Base-by-base conservation (phyloP, 1,140 invertebrate genomes). In the Magallana ariakensis region DNA sequence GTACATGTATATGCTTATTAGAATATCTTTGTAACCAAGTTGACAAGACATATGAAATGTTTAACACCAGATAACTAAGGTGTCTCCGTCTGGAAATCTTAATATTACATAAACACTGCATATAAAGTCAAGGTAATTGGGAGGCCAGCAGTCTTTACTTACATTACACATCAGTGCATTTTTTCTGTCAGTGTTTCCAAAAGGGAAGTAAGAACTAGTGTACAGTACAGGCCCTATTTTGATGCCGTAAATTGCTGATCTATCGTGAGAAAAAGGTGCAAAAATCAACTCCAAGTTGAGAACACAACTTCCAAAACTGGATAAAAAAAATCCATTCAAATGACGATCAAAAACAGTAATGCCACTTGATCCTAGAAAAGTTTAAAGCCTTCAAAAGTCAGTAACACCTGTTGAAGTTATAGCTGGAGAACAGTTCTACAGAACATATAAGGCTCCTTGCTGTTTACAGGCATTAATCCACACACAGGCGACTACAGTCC, bases 121-220 rank as follows among this genome's bases (percentile, higher is more conserved):
- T 10, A 13, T 70, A 26, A 70, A 70, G 33, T 70, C 22, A 33
- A 13, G 1, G 22, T 26, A 70, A 70, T 70, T 33, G 22, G 13
- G 22, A 62, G 33, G 33, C 33, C 33, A 33, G 33, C 13, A 26
- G 22, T 10, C 11, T 19, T 19, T 70, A 70, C 66, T 70, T 22
- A 70, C 66, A 70, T 70, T 70, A 70, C 66, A 70, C 66, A 70
- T 70, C 66, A 70, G 66, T 70, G 66, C 66, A 70, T 70, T 70
- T 70, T 70, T 26, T 70, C 66, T 70, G 22, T 26, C 66, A 70
- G 66, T 70, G 66, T 19, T 70, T 70, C 66, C 66, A 70, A 70
- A 70, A 33, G 66, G 66, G 66, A 70, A 62, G 58, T 62, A 70
- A 70, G 22, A 70, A 70, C 66, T 70, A 26, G 6, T 70, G 66